Evolutionary conservation across 1,140 invertebrate genomes (phyloP).

Genomic region (Drosophila athabasca): DNA sequence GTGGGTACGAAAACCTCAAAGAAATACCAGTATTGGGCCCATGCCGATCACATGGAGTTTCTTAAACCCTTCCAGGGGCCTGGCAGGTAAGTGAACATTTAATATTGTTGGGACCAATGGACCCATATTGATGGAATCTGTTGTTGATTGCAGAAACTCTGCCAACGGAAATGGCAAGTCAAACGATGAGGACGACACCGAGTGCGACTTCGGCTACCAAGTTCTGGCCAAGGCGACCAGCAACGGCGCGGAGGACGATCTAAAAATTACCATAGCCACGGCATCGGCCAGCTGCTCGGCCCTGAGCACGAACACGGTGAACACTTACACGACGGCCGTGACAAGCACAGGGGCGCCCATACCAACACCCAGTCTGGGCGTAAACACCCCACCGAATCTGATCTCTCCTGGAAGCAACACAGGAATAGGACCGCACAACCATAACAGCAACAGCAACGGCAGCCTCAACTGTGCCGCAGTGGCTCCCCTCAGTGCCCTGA

Average conservation of each 20-base stretch:
- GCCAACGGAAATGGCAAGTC: slow-evolving; percentile 69
- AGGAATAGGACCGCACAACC: slow-evolving; percentile 18
- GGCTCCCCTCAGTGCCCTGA: slow-evolving; percentile 55
- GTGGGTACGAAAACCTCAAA: slow-evolving; percentile 82
- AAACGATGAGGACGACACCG: slow-evolving; percentile 78
- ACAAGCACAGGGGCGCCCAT: slow-evolving; percentile 43
- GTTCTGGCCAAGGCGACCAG: slow-evolving; percentile 74
- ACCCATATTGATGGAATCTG: neutral
- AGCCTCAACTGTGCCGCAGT: slow-evolving; percentile 68
- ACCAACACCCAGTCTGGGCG: slow-evolving; percentile 53
- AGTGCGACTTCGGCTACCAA: slow-evolving; percentile 81
- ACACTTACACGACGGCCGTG: slow-evolving; percentile 59
- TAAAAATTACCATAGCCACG: slow-evolving; percentile 69
- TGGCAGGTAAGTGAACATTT: slow-evolving; percentile 55
- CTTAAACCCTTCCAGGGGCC: slow-evolving; percentile 80
- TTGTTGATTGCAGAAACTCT: slow-evolving; percentile 46
- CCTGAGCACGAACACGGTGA: slow-evolving; percentile 50
- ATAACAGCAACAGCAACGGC: slow-evolving; percentile 58
- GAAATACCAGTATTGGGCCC: slow-evolving; percentile 83
- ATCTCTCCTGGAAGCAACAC: slow-evolving; percentile 57
- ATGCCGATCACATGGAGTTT: slow-evolving; percentile 83
- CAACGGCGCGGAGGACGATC: slow-evolving; percentile 64
- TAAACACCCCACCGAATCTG: slow-evolving; percentile 52
- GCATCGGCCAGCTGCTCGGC: slow-evolving; percentile 39
- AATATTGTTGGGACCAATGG: neutral